These are phyloP conservation scores for Cephus cinctus DNA, from an alignment of 1,140 invertebrate genomes.

Conservation along the genomic window DNA sequence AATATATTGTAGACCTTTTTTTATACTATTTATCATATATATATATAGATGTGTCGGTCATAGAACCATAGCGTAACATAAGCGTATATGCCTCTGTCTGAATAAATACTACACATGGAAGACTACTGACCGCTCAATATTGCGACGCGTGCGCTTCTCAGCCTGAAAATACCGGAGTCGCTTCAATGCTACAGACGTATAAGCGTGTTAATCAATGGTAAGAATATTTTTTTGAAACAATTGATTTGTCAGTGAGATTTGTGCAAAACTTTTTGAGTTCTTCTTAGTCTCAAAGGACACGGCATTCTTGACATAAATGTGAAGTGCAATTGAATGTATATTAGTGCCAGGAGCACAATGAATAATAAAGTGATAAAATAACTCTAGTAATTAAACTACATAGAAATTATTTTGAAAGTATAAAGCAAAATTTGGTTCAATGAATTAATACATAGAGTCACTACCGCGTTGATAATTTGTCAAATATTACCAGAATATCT, in stretches of 20 bases:
- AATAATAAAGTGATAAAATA: no score
- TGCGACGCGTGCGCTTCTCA: constrained; percentile 35
- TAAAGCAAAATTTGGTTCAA: background rate
- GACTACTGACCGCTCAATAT: constrained; percentile 42
- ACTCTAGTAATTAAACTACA: background rate
- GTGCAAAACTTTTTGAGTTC: background rate
- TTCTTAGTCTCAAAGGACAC: background rate
- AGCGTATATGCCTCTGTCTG: no score
- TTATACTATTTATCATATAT: no score
- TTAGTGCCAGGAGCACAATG: no score
- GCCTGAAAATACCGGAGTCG: constrained; percentile 20
- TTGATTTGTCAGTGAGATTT: constrained; percentile 2
- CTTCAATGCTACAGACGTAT: constrained; percentile 14
- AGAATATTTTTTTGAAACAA: constrained; percentile 7
- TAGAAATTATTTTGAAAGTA: background rate
- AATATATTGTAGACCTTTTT: no score
- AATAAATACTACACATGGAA: no score
- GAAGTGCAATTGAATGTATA: no score
- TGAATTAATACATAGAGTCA: background rate
- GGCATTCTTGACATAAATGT: no score
- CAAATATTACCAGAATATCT: background rate
- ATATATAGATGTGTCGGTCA: no score
- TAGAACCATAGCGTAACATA: no score
- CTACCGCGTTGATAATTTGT: no score
- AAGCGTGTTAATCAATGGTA: constrained; percentile 21